These are phyloP conservation scores for Crotophaga sulcirostris DNA, from an alignment of 2,113 vertebrate genomes.

Conservation along the genomic window DNA sequence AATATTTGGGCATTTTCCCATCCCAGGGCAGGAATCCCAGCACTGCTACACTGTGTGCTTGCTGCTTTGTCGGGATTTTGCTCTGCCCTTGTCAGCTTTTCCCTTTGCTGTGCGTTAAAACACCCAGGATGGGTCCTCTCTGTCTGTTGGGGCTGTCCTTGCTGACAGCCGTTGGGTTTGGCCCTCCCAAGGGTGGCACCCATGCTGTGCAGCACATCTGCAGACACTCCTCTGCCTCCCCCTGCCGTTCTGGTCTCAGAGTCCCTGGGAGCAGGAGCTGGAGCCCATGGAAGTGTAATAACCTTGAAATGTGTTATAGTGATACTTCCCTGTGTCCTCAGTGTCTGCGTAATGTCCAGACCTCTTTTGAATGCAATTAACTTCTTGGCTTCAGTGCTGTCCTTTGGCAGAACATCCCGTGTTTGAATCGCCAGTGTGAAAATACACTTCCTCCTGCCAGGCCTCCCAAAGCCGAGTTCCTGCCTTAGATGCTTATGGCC, in stretches of 20 bases:
- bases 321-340: background rate
- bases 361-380: background rate
- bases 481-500: background rate
- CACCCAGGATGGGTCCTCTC: rapidly evolving
- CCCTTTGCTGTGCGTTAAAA: background rate
- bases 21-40: background rate
- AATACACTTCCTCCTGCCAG: background rate
- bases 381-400: background rate
- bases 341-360: background rate
- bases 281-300: background rate
- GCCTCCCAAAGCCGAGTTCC: background rate
- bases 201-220: rapidly evolving
- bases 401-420: background rate
- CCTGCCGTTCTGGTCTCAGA: rapidly evolving
- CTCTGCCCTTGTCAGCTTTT: background rate
- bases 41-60: rapidly evolving
- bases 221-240: background rate
- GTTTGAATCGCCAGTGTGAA: rapidly evolving
- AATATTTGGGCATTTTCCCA: background rate
- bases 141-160: rapidly evolving
- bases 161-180: background rate
- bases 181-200: background rate
- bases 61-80: background rate
- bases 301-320: rapidly evolving
- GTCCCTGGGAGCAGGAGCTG: background rate